Evolutionary conservation across 1,140 invertebrate species (phyloP).

Genomic region (Drosophila seguyi): DNA sequence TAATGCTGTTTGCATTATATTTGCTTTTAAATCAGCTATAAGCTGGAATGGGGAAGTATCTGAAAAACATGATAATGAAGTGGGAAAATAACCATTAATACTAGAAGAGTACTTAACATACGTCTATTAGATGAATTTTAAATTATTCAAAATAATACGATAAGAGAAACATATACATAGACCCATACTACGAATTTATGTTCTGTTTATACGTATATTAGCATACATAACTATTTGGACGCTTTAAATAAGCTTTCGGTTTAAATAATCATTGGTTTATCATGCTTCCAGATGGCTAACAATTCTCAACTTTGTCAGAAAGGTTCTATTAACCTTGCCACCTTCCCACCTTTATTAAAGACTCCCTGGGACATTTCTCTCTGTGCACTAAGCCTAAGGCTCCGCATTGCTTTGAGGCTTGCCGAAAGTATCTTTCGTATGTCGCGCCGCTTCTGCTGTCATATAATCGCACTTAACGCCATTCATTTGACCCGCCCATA

Average conservation of each 20-base stretch:
- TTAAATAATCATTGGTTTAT: background rate
- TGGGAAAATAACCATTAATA: background rate
- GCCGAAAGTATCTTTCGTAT: conserved; percentile 37
- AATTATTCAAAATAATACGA: background rate
- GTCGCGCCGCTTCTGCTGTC: conserved; percentile 45
- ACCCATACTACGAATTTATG: background rate
- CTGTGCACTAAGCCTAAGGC: conserved; percentile 7
- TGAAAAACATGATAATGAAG: conserved; percentile 10
- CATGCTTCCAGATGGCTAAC: background rate
- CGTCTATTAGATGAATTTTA: background rate
- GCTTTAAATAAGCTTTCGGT: background rate
- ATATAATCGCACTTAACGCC: conserved; percentile 36
- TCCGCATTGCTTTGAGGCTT: conserved; percentile 20
- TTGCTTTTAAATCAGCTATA: conserved; percentile 55
- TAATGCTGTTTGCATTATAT: conserved; percentile 70
- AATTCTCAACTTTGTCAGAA: background rate
- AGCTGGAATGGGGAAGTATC: conserved; percentile 17
- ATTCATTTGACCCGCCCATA: conserved; percentile 37
- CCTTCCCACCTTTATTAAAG: background rate
- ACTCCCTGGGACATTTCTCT: background rate
- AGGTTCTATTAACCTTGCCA: too few relatives aligned
- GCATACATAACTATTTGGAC: conserved; percentile 7
- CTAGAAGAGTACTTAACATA: background rate
- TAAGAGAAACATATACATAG: background rate
- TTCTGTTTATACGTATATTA: background rate